Evolutionary conservation across 2,113 vertebrate genomes (phyloP), one percentile per base, ranked within the genome.

Genomic region (Ailurus styani): DNA sequence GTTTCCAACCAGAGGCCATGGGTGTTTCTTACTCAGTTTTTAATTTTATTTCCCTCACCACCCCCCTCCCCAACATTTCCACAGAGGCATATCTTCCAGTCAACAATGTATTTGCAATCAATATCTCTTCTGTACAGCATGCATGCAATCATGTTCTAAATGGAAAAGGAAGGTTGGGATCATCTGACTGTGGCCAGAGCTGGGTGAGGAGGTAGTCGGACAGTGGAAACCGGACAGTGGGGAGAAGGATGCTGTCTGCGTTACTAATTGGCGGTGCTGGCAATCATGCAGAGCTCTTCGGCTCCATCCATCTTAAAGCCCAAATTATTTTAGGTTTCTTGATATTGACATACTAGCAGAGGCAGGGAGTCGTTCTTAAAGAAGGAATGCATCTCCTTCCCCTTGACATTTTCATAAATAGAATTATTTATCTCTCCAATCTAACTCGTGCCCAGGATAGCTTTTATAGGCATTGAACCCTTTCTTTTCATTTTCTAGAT

Each of bases 371-470:
- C 97, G 95, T 96, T 98, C 96, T 98, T 97, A 66, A 98, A 95
- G 90, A 98, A 97, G 88, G 70, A 91, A 4, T 98, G 96, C 91
- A 94, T 98, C 96, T 98, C 97, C 92, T 97, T 98, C 96, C 94
- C 95, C 96, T 97, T 97, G 98, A 94, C 98, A 97, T 97, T 97
- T 97, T 97, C 97, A 96, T 98, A 98, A 98, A 98, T 98, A 98
- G 95, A 98, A 98, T 98, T 98, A 98, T 98, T 98, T 98, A 96
- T 98, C 97, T 97, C 95, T 97, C 84, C 75, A 92, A 98, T 98
- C 96, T 97, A 98, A 97, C 98, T 96, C 96, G 96, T 60, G 64
- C 97, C 91, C 96, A 84, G 92, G 55, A 94, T 96, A 89, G 87
- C 87, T 98, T 98, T 97, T 91, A 97, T 83, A 95, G 94, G 89